Percentiles rank a stretch among this genome's conserved stretches.
Evolutionary conservation across 2,797 vertebrate species (phyloP).

Genomic region (Pipistrellus pygmaeus): DNA sequence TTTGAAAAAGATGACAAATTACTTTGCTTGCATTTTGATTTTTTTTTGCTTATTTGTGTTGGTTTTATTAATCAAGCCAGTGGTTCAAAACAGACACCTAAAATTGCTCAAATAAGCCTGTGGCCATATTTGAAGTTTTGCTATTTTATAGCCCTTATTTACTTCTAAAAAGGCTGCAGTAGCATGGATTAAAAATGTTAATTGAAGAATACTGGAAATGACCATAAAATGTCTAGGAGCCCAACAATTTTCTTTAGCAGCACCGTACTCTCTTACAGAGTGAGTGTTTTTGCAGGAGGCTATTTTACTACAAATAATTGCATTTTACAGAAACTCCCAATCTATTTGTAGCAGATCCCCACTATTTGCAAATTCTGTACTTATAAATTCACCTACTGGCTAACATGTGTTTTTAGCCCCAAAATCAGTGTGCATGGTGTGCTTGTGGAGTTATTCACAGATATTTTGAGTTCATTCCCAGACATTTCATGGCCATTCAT

Average conservation of each 20-base stretch:
- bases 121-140: background rate
- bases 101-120: slow-evolving; percentile 9
- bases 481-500: background rate
- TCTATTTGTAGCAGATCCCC: background rate
- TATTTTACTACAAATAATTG: background rate
- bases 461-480: background rate
- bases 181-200: slow-evolving; percentile 43
- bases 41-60: slow-evolving; percentile 22
- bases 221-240: slow-evolving; percentile 3
- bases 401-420: background rate
- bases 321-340: slow-evolving; percentile 26
- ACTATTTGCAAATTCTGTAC: background rate
- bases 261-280: background rate
- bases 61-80: slow-evolving; percentile 31
- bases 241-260: background rate
- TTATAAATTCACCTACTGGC: background rate
- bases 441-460: background rate
- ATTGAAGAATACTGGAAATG: slow-evolving; percentile 57
- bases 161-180: slow-evolving; percentile 21
- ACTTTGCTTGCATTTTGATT: slow-evolving; percentile 5
- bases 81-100: slow-evolving; percentile 45
- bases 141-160: slow-evolving; percentile 40
- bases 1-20: slow-evolving; percentile 42
- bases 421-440: background rate
- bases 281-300: background rate